Evolutionary conservation across 1,140 invertebrate genomes (phyloP).

Genomic region (Onthophagus taurus): DNA sequence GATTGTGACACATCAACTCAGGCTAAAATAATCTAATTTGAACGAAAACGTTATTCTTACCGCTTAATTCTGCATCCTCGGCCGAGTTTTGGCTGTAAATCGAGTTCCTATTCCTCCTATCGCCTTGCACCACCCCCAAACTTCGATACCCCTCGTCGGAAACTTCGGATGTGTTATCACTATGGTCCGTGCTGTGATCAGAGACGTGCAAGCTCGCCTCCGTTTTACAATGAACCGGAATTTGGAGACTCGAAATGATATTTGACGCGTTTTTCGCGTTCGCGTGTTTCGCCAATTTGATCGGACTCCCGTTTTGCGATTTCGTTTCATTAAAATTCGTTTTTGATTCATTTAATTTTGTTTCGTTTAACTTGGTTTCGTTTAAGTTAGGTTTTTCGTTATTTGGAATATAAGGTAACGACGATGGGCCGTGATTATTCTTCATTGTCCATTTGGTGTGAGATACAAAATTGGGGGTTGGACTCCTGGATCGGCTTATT

Average conservation of each 20-base stretch:
- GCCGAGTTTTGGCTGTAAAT: constrained; percentile 55
- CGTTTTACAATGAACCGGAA: constrained; percentile 28
- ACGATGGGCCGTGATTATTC: constrained; percentile 22
- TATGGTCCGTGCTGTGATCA: constrained; percentile 44
- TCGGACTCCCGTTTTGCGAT: no score
- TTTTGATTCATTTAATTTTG: no score
- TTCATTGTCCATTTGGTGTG: constrained; percentile 12
- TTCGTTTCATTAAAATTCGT: no score
- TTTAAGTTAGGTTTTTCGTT: not conserved
- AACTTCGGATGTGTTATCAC: constrained; percentile 76
- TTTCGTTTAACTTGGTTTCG: not conserved
- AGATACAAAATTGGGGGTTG: constrained; percentile 33
- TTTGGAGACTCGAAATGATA: constrained; percentile 27
- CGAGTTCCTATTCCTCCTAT: constrained; percentile 47
- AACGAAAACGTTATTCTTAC: constrained; percentile 41
- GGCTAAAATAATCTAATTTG: no score
- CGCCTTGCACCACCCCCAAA: constrained; percentile 54
- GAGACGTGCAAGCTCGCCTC: constrained; percentile 29
- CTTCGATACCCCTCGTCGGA: constrained; percentile 81
- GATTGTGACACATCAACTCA: no score
- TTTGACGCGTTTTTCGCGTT: not conserved
- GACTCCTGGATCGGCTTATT: constrained; percentile 28
- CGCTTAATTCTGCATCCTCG: constrained; percentile 57
- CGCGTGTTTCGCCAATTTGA: constrained; percentile 24
- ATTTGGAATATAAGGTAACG: constrained; percentile 21